Percentiles rank a stretch among this genome's conserved stretches.
Evolutionary conservation across 2,113 vertebrate species (phyloP).

Genomic region (Aplodontia rufa): DNA sequence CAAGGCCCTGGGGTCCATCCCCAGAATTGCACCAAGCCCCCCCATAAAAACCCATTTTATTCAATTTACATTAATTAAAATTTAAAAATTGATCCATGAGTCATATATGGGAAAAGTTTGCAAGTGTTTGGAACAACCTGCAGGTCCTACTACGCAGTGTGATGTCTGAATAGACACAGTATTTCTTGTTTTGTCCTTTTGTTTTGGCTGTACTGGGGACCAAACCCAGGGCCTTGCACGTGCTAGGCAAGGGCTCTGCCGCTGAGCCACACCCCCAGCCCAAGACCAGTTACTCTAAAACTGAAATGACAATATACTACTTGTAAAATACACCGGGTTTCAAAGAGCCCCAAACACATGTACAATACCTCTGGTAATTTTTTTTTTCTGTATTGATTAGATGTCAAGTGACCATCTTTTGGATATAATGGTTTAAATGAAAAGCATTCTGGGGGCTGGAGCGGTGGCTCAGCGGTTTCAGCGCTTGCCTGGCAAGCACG

Average conservation of each 20-base stretch:
- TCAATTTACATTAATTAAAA: neutral
- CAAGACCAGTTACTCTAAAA: neutral
- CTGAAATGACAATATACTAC: neutral
- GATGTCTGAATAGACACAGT: neutral
- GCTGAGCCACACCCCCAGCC: no score
- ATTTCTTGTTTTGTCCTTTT: neutral
- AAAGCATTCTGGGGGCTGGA: neutral
- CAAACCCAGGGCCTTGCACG: no score
- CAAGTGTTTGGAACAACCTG: neutral
- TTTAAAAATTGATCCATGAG: neutral
- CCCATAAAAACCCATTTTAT: no score
- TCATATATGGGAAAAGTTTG: neutral
- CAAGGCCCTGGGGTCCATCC: no score
- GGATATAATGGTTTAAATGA: neutral
- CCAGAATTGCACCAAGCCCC: no score
- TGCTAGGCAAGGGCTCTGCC: no score
- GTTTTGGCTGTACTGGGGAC: neutral
- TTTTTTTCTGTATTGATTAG: neutral
- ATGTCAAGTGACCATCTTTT: neutral
- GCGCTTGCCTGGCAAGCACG: no score
- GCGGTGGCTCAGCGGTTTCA: no score
- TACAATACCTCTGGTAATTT: neutral
- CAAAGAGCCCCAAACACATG: neutral
- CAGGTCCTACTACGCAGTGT: no score
- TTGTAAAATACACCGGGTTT: neutral